Evolutionary conservation across 64 coral and sea anemone genomes (phyloP).

Genomic region (Actinia tenebrosa): DNA sequence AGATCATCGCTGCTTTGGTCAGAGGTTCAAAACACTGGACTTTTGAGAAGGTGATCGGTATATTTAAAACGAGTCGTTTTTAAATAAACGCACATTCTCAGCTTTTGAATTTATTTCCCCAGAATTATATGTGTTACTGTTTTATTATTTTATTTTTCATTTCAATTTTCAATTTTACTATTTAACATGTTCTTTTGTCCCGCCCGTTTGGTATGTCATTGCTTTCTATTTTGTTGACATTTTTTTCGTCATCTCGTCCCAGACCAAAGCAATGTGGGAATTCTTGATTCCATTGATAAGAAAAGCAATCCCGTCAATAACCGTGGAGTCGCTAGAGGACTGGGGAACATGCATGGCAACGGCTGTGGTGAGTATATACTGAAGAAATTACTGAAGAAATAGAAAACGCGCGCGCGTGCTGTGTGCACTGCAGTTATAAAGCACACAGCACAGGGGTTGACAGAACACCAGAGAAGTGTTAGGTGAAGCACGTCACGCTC

Average conservation of each 20-base stretch:
- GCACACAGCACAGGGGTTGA: too few species aligned
- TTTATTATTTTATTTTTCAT: background rate
- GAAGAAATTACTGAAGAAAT: too few species aligned
- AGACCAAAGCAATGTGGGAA: slow-evolving; percentile 79
- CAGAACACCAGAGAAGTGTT: too few species aligned
- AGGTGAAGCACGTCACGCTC: too few species aligned
- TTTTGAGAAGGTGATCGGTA: slow-evolving; percentile 66
- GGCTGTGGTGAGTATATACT: slow-evolving; percentile 54
- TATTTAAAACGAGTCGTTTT: background rate
- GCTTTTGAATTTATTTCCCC: too few species aligned
- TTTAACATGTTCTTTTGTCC: background rate
- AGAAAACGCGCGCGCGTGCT: too few species aligned
- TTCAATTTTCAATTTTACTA: background rate
- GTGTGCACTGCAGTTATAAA: too few species aligned
- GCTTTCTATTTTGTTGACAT: too few species aligned
- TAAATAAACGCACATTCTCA: too few species aligned
- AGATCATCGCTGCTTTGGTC: slow-evolving; percentile 85
- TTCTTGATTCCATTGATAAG: slow-evolving; percentile 83
- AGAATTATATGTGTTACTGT: background rate
- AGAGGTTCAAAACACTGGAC: slow-evolving; percentile 97
- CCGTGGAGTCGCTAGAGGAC: slow-evolving; percentile 88
- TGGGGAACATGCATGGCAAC: slow-evolving; percentile 98
- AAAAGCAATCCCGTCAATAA: slow-evolving; percentile 60
- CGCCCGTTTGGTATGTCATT: background rate
- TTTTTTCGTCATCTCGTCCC: background rate